Percentiles rank a stretch among this genome's conserved stretches.
Conservation (phyloP, 2,888 invertebrate species). For the Chalcosyrphus nemorum region DNA sequence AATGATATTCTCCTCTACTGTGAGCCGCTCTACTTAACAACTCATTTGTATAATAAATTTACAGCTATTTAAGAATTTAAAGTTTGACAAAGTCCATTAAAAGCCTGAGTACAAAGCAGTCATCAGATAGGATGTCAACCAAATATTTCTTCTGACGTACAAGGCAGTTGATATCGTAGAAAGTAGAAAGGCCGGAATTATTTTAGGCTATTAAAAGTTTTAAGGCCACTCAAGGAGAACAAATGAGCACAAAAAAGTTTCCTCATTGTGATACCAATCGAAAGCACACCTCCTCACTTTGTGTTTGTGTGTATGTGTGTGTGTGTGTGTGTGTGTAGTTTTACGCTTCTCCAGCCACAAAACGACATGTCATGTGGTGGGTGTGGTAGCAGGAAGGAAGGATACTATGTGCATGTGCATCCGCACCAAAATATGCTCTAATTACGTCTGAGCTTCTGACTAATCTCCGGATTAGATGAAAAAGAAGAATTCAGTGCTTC, state of each 20-base stretch:
- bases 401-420: slow-evolving; percentile 12
- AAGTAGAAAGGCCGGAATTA: slow-evolving; percentile 23
- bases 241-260: slow-evolving; percentile 45
- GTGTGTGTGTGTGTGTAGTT: too few relatives aligned
- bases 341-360: background rate
- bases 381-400: background rate
- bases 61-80: slow-evolving; percentile 15
- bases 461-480: slow-evolving; percentile 49
- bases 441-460: slow-evolving; percentile 22
- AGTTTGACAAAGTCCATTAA: slow-evolving; percentile 55
- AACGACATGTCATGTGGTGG: background rate
- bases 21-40: background rate
- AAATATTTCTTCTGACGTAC: slow-evolving; percentile 1
- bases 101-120: slow-evolving; percentile 7
- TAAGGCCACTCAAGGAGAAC: slow-evolving; percentile 40
- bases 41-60: slow-evolving; percentile 35
- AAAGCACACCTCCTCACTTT: slow-evolving; percentile 49
- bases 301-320: too few relatives aligned
- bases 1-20: background rate
- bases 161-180: background rate
- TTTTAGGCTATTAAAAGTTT: slow-evolving; percentile 59
- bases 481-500: slow-evolving; percentile 18
- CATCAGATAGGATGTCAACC: background rate
- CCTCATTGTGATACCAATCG: slow-evolving; percentile 58
- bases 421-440: slow-evolving; percentile 32